Evolutionary conservation across 2,797 vertebrate genomes (phyloP), one percentile per base, ranked within the genome.

Genomic region (Myotis planiceps): DNA sequence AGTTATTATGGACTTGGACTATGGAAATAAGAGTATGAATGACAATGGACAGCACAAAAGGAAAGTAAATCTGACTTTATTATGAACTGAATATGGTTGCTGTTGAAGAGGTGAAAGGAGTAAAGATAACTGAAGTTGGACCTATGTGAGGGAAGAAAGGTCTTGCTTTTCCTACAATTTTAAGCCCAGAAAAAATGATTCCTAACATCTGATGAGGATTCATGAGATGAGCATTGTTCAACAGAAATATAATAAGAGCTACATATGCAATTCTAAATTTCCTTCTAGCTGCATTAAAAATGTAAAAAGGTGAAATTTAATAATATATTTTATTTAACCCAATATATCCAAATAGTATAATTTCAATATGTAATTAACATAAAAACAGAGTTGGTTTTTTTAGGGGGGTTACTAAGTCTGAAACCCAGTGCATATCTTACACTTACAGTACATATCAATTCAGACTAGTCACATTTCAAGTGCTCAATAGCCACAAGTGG

Each of bases 241-340:
- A 4, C 29, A 49, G 37, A 88, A 88, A 60, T 66, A 47, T 29
- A 84, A 34, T n/a, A 37, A 81, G 4, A 76, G 27, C 18, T 23
- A 42, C 25, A n/a, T 37, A 49, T 32, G 1, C 23, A 79, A 93
- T 78, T 49, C 42, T 72, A 69, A 69, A 25, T 78, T 63, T 89
- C 83, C 65, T 74, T 29, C 37, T 66, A 88, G 23, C 34, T 63
- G 6, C 25, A 68, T 68, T 90, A 47, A 89, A 34, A 65, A 91
- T 47, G 39, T 60, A 60, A 91, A 84, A 79, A 71, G 34, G 12
- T 87, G 0, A 82, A 91, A 55, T 82, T 87, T 76, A 68, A 84
- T 65, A 74, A 58, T 49, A 42, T 60, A 93, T 83, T 93, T 92
- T 42, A 88, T 81, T 79, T 87, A 93, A 85, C 16, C 29, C 34